Percentiles rank a stretch among this genome's conserved stretches.
Evolutionary conservation across 2,888 invertebrate genomes (phyloP).

Genomic region (Notodonta ziczac): DNA sequence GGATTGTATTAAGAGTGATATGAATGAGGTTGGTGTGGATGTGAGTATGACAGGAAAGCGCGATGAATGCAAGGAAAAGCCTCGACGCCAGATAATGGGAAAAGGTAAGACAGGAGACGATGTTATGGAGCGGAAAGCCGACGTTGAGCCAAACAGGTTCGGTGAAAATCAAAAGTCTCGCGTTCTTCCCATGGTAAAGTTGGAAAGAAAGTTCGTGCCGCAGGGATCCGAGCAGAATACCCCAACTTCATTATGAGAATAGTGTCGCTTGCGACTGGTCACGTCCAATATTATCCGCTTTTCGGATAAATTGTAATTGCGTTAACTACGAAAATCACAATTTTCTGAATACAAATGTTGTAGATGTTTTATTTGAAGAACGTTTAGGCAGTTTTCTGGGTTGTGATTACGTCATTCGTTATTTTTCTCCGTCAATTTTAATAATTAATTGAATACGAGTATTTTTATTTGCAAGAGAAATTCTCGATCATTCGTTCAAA

Average conservation of each 20-base stretch:
- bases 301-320: conserved; percentile 19
- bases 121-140: not conserved
- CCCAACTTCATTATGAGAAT: conserved; percentile 7
- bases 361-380: conserved; percentile 17
- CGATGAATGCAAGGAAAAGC: no score
- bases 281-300: conserved; percentile 11
- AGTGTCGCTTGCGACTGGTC: conserved; percentile 12
- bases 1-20: no score
- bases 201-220: conserved; percentile 10
- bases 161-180: not conserved
- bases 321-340: conserved; percentile 8
- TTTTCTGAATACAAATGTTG: conserved; percentile 28
- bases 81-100: no score
- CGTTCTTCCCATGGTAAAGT: conserved; percentile 2
- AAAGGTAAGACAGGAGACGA: no score
- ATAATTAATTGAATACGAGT: not conserved
- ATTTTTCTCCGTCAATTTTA: not conserved
- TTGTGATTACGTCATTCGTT: not conserved
- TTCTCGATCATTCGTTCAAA: no score
- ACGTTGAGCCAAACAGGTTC: not conserved
- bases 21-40: no score
- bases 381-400: conserved; percentile 2
- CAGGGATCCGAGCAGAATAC: conserved; percentile 11
- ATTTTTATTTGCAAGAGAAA: not conserved
- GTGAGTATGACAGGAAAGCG: no score